A percentile compares a stretch with the other conserved stretches of the same genome.
Conservation (phyloP, 2,113 vertebrate species). For the Tiliqua scincoides region DNA sequence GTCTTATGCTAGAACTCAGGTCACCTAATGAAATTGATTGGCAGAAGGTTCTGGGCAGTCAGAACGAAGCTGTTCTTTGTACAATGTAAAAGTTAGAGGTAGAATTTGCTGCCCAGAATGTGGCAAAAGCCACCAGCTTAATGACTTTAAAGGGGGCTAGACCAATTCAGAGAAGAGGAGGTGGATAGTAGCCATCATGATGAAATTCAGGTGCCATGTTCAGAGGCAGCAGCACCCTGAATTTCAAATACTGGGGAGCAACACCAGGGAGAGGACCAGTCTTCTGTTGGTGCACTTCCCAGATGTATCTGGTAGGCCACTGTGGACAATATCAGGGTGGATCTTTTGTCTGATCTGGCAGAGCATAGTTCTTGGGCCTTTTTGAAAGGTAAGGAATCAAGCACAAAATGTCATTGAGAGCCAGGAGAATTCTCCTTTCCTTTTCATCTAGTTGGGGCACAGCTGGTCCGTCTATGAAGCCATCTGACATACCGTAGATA, state of each 20-base stretch:
- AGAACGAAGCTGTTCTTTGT: background rate
- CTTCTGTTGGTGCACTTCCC: background rate
- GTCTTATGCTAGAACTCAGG: background rate
- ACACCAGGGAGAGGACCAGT: background rate
- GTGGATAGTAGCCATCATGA: background rate
- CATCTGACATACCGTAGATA: rapidly evolving
- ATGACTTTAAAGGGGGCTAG: background rate
- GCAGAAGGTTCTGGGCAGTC: background rate
- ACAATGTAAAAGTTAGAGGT: background rate
- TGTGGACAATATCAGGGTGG: background rate
- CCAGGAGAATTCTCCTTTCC: background rate
- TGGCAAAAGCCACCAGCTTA: background rate
- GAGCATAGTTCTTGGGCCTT: no score
- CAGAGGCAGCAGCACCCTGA: background rate
- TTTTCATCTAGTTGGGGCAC: rapidly evolving
- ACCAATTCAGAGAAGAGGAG: background rate
- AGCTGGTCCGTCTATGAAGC: background rate
- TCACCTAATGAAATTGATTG: background rate
- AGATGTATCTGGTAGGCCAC: background rate
- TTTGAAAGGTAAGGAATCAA: no score
- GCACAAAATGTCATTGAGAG: background rate
- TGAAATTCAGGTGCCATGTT: background rate
- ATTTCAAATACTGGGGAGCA: background rate
- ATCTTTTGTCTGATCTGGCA: no score
- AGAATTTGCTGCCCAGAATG: background rate